Base-by-base conservation (phyloP, 37 sponge, comb jelly and placozoan species). In the Bolinopsis microptera region DNA sequence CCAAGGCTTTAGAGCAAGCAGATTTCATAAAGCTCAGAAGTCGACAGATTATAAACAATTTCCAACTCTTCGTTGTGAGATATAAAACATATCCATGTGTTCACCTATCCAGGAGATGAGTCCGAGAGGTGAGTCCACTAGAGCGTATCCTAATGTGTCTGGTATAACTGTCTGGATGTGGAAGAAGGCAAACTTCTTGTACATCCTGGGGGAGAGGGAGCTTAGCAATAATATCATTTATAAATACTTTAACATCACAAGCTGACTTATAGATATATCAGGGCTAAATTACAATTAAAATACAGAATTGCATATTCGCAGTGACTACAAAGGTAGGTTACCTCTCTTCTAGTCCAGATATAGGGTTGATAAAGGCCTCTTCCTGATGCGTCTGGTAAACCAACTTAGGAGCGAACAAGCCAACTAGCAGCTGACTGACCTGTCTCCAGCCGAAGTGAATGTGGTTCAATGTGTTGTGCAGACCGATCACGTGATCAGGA, bases 151-250 rank as follows among this genome's bases (percentile, higher is more conserved):
- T 30, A 86, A 25, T 9, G 90, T 41, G 90, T 86, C 90, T 16
- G 61, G 61, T 38, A 86, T 86, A 21, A 86, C 90, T 9, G 61
- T 86, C 31, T 86, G 90, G 36, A 41, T 38, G 90, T 86, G 90
- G 90, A 86, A 86, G 39, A 36, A 86, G 26, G 90, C 90, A 39
- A 86, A 41, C 90, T 86, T 39, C 90, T 86, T 86, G 90, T 86
- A 86, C 90, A 86, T 86, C 90, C 90, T 86, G 90, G 3, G 31
- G 30, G 61, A 48, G 13, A 48, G n/a, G 61, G 5, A 48, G 61
- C 61, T 48, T 48, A 13, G 5, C 61, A 13, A 48, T 13, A 5
- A 13, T 5, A 48, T 48, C n/a, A n/a, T n/a, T n/a, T n/a, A n/a
- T n/a, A n/a, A n/a, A n/a, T n/a, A n/a, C n/a, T n/a, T n/a, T n/a